phyloP scores from a whole-genome alignment of 2,888 invertebrate genomes.

The Vandiemenella viatica region DNA sequence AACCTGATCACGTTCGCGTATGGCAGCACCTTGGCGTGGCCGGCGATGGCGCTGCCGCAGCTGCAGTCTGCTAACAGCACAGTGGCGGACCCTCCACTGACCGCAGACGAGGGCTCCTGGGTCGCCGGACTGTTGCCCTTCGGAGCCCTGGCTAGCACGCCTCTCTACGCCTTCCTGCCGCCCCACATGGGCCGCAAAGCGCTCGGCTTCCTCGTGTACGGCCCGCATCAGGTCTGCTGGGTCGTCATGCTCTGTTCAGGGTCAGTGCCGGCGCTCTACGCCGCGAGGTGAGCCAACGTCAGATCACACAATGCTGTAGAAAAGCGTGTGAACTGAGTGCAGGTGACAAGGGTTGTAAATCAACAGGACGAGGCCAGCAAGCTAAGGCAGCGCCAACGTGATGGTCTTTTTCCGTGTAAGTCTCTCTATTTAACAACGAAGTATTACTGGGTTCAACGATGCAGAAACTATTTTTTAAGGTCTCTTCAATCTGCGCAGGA shows the following conservation, averaged over 20 bases:
- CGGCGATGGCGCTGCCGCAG: conserved; percentile 24
- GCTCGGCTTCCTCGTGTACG: not conserved
- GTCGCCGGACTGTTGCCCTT: conserved; percentile 14
- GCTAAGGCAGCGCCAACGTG: no score
- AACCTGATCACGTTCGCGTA: not conserved
- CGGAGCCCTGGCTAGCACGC: conserved; percentile 10
- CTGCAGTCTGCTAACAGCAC: conserved; percentile 20
- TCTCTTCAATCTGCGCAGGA: no score
- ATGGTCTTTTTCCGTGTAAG: no score
- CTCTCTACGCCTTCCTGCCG: conserved; percentile 3
- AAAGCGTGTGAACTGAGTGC: no score
- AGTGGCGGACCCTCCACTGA: conserved; percentile 19
- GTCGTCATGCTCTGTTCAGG: not conserved
- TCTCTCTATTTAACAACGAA: no score
- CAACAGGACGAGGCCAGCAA: no score
- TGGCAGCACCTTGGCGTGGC: conserved; percentile 21
- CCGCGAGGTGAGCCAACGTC: no score
- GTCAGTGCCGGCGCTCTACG: not conserved
- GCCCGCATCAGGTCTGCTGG: not conserved
- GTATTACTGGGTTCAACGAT: no score
- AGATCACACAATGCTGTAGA: no score
- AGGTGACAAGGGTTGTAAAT: no score
- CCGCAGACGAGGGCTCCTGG: conserved; percentile 23
- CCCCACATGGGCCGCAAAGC: not conserved
- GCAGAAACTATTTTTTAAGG: no score